phyloP scores from a whole-genome alignment of 2,797 vertebrate genomes.

The Crocodylus rhombifer region DNA sequence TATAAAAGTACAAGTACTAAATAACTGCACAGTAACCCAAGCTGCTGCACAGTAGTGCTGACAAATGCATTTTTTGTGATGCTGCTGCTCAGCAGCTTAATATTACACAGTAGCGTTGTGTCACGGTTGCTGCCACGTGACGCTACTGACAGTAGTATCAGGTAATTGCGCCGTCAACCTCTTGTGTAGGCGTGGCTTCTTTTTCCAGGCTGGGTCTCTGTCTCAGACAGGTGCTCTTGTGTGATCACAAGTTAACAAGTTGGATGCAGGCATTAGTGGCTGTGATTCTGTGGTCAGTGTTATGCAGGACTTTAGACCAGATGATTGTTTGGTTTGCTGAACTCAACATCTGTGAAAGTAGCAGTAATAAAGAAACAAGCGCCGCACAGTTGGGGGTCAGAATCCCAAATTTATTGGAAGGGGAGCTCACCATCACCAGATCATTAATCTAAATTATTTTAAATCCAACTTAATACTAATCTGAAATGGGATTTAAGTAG shows the following conservation, averaged over 20 bases:
- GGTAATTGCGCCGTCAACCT: no score
- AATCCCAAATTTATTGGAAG: not conserved
- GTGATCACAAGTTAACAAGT: not conserved
- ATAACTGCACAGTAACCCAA: no score
- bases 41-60: no score
- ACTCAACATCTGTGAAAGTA: not conserved
- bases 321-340: not conserved
- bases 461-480: not conserved
- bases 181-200: no score
- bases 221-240: not conserved
- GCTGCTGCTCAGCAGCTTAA: no score
- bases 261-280: not conserved
- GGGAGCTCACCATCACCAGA: not conserved
- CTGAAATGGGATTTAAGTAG: not conserved
- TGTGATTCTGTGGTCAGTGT: not conserved
- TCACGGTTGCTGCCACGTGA: no score
- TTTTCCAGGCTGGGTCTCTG: not conserved
- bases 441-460: no score
- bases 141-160: no score
- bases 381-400: no score
- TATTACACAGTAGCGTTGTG: no score
- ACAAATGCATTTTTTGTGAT: no score
- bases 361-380: not conserved
- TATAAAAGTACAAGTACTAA: no score
- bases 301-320: not conserved